phyloP scores from a whole-genome alignment of 2,113 vertebrate genomes.

The Carettochelys insculpta region DNA sequence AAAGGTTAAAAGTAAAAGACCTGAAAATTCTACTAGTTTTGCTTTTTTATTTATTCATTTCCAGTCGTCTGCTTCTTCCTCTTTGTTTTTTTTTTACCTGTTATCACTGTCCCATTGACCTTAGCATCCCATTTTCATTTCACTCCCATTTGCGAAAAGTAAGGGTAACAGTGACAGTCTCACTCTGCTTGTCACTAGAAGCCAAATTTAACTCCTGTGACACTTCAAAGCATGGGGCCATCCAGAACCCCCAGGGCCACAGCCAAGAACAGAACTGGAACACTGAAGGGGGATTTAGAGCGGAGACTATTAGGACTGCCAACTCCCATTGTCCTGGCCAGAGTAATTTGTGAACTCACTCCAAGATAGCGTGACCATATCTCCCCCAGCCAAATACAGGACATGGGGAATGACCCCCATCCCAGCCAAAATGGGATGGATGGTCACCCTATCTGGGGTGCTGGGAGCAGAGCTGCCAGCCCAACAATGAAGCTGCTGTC shows the following conservation, averaged over 20 bases:
- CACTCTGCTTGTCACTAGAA: slow-evolving; percentile 36
- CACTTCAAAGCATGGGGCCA: background rate
- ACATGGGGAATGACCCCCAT: no score
- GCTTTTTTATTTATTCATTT: slow-evolving; percentile 52
- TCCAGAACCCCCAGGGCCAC: background rate
- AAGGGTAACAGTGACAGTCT: slow-evolving; percentile 45
- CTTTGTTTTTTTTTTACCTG: slow-evolving; percentile 47
- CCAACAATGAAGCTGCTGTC: no score
- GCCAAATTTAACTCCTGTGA: background rate
- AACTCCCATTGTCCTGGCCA: background rate
- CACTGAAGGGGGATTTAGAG: background rate
- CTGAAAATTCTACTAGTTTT: slow-evolving; percentile 46
- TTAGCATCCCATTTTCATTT: slow-evolving; percentile 50
- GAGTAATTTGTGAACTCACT: background rate
- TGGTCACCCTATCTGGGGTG: no score
- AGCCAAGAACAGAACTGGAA: background rate
- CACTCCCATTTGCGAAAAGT: slow-evolving; percentile 40
- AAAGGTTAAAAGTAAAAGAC: slow-evolving; percentile 52
- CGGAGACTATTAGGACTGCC: background rate
- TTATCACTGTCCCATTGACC: slow-evolving; percentile 60
- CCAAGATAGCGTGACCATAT: no score
- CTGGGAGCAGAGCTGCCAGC: no score
- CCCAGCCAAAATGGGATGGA: no score
- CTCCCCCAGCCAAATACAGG: no score
- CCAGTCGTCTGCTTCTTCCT: slow-evolving; percentile 52